Base-by-base conservation (phyloP, 2,113 vertebrate species). In the Zingel zingel region DNA sequence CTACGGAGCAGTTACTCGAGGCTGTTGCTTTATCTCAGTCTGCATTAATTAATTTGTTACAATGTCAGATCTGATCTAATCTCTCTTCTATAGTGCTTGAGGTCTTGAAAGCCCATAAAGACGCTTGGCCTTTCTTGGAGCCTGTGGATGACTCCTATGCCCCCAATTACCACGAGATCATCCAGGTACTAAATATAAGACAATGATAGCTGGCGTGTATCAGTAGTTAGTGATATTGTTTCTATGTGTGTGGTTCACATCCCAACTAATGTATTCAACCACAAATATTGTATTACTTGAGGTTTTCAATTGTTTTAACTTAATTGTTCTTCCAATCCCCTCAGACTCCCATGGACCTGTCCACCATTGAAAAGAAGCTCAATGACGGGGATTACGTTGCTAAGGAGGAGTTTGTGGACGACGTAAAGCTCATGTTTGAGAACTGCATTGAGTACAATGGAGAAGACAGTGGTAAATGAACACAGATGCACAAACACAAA, bases 341-440 rank as follows among this genome's bases (percentile, higher is more conserved):
- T 18, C 91, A 99, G 98, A 96, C 95, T 19, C 98, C 98, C 45
- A 99, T 99, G 98, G 98, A 99, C 90, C 96, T 99, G 80, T 99
- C 98, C 74, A 99, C 96, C 81, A 98, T 99, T 91, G 98, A 99
- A 89, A 97, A 94, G 89, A 99, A 99, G 74, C 94, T 99, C 66
- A 98, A 96, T 58, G 96, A 97, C 72, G 97, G 97, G 27, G 96
- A 97, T 16, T 99, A 99, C 82, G 94, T 97, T 48, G 93, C 96
- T 61, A 99, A 99, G 95, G 98, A 99, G 47, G 97, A 98, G 84
- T 99, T 99, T 90, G 94, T 96, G 70, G 95, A 96, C 0, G 98
- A 99, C 68, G 96, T 99, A 95, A 99, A 99, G 94, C 97, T 97
- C 79, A 99, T 99, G 95, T 99, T 99, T 94, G 96, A 97, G 90